These are phyloP conservation scores for Lysiphlebus fabarum DNA, from an alignment of 1,140 invertebrate genomes.

Conservation along the genomic window DNA sequence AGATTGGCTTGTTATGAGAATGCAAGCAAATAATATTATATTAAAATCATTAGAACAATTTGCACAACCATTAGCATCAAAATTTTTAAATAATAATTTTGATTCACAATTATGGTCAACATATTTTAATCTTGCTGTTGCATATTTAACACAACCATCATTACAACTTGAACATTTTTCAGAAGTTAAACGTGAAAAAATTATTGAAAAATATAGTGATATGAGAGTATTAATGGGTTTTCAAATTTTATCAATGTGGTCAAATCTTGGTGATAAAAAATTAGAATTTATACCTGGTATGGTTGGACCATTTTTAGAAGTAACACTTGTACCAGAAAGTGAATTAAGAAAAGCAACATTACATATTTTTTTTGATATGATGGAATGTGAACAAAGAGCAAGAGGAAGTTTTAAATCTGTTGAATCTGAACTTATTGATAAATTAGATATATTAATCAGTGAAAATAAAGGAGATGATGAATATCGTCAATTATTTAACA, in stretches of 20 bases:
- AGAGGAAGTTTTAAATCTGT: conserved; percentile 84
- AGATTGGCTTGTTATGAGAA: conserved; percentile 92
- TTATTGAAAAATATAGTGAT: conserved; percentile 80
- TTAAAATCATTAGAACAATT: conserved; percentile 82
- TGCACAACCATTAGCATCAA: conserved; percentile 78
- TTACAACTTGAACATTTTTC: conserved; percentile 84
- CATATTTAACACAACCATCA: conserved; percentile 83
- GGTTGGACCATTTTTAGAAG: conserved; percentile 91
- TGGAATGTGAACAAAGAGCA: conserved; percentile 85
- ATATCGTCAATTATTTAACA: conserved; percentile 86
- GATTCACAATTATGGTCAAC: conserved; percentile 79
- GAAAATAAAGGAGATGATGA: conserved; percentile 93
- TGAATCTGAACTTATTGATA: conserved; percentile 90
- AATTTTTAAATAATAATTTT: conserved; percentile 70
- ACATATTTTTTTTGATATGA: conserved; percentile 95
- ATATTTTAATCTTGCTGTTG: conserved; percentile 85
- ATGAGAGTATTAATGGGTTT: conserved; percentile 92
- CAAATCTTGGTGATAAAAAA: conserved; percentile 78
- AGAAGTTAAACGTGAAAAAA: conserved; percentile 72
- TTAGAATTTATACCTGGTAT: conserved; percentile 88
- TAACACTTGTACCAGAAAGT: conserved; percentile 85
- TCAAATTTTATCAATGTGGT: conserved; percentile 93
- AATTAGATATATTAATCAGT: conserved; percentile 86
- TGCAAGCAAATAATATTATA: conserved; percentile 87
- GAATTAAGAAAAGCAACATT: conserved; percentile 86